phyloP scores from a whole-genome alignment of 2,797 vertebrate species.

The Otolemur crassicaudatus region DNA sequence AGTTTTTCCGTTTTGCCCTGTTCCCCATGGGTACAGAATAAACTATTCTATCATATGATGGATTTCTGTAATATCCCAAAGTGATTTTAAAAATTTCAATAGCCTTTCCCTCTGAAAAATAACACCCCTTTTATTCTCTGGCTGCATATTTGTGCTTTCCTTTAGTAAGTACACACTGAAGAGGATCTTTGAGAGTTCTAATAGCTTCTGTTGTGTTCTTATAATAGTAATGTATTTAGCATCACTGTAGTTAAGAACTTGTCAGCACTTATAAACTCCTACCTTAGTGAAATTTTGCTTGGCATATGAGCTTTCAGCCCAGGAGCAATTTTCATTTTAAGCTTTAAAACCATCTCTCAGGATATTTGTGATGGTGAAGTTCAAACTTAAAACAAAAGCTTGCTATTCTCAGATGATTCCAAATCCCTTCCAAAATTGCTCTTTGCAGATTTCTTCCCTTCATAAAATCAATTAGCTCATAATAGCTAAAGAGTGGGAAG shows the following conservation, averaged over 20 bases:
- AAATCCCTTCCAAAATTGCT: slow-evolving; percentile 41
- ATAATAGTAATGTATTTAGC: slow-evolving; percentile 70
- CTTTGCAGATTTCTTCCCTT: neutral
- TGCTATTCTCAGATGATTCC: slow-evolving; percentile 44
- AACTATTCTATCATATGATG: neutral
- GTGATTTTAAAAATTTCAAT: neutral
- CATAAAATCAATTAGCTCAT: slow-evolving; percentile 66
- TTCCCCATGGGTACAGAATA: neutral
- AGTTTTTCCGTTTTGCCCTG: neutral
- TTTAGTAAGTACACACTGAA: slow-evolving; percentile 54
- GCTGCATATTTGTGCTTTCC: slow-evolving; percentile 57
- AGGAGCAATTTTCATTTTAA: slow-evolving; percentile 69
- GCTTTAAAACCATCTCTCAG: slow-evolving; percentile 72
- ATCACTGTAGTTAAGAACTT: slow-evolving; percentile 61
- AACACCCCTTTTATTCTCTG: slow-evolving; percentile 37
- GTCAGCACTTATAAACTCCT: slow-evolving; percentile 75
- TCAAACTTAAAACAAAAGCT: slow-evolving; percentile 73
- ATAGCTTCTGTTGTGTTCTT: slow-evolving; percentile 48
- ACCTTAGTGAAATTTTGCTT: slow-evolving; percentile 78
- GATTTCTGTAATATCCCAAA: slow-evolving; percentile 55
- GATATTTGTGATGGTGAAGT: slow-evolving; percentile 54
- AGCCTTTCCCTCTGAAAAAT: slow-evolving; percentile 50
- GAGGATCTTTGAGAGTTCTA: slow-evolving; percentile 53
- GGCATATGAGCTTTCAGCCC: slow-evolving; percentile 65
- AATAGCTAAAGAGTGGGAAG: slow-evolving; percentile 1